Evolutionary conservation across 2,797 vertebrate species (phyloP).

Genomic region (Xenopus petersii): DNA sequence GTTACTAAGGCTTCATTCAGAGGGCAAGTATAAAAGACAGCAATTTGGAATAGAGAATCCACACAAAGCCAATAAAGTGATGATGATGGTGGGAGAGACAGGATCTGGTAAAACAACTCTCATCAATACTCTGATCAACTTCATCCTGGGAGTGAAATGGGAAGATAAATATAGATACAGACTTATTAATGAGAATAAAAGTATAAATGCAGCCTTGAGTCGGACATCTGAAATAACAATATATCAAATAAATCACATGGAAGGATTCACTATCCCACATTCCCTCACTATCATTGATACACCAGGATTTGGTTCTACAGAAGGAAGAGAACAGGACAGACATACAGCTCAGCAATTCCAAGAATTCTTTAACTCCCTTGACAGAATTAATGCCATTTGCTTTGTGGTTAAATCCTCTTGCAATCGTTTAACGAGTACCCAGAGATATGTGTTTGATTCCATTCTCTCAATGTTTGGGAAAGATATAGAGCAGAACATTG

Average conservation of each 20-base stretch:
- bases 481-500: slow-evolving; percentile 24
- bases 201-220: slow-evolving; percentile 12
- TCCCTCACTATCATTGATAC: slow-evolving; percentile 53
- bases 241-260: background rate
- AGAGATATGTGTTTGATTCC: slow-evolving; percentile 22
- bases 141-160: slow-evolving; percentile 5
- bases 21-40: too few relatives aligned
- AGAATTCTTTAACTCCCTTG: slow-evolving; percentile 9
- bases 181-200: slow-evolving; percentile 8
- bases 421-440: background rate
- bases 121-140: slow-evolving; percentile 6
- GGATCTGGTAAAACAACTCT: slow-evolving; percentile 29
- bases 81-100: slow-evolving; percentile 15
- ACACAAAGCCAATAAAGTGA: too few relatives aligned
- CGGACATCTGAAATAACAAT: slow-evolving; percentile 5
- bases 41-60: too few relatives aligned
- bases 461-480: slow-evolving; percentile 40
- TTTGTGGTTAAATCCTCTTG: slow-evolving; percentile 20
- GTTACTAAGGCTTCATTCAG: too few relatives aligned
- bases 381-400: slow-evolving; percentile 22
- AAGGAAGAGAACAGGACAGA: slow-evolving; percentile 17
- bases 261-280: slow-evolving; percentile 17
- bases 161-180: slow-evolving; percentile 22
- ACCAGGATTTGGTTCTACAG: slow-evolving; percentile 50
- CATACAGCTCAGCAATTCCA: background rate